Evolutionary conservation across 2,113 vertebrate genomes (phyloP).

Genomic region (Apteryx owenii): DNA sequence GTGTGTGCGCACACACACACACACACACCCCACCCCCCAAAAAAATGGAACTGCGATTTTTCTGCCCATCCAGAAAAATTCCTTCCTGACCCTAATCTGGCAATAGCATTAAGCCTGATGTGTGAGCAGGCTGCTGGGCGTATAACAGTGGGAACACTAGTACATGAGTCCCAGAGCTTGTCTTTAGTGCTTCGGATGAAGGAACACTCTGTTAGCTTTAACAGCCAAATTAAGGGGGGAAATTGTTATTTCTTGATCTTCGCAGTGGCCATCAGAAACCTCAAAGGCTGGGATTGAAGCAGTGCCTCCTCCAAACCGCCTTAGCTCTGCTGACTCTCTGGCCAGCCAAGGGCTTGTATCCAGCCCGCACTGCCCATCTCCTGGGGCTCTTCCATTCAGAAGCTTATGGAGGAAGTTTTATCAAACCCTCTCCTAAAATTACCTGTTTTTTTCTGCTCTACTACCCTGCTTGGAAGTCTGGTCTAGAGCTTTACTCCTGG

Average conservation of each 20-base stretch:
- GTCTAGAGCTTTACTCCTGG: neutral
- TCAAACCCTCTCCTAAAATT: neutral
- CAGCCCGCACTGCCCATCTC: neutral
- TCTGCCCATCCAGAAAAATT: constrained; percentile 41
- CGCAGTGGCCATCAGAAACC: neutral
- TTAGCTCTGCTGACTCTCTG: neutral
- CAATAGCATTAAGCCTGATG: neutral
- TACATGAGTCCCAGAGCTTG: neutral
- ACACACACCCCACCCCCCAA: neutral
- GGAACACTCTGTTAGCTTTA: neutral
- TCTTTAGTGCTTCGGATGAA: neutral
- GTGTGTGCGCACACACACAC: neutral
- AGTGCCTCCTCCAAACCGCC: neutral
- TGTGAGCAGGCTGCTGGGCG: constrained; percentile 17
- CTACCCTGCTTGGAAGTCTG: neutral
- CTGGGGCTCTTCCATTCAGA: neutral
- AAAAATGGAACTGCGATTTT: neutral
- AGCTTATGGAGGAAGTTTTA: neutral
- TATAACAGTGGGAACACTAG: neutral
- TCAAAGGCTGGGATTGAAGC: neutral
- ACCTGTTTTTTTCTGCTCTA: neutral
- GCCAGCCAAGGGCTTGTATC: neutral
- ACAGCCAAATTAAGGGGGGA: neutral
- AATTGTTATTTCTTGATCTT: neutral
- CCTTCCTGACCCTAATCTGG: constrained; percentile 67